Base-by-base conservation (phyloP, 1,140 invertebrate genomes). In the Prorops nasuta region DNA sequence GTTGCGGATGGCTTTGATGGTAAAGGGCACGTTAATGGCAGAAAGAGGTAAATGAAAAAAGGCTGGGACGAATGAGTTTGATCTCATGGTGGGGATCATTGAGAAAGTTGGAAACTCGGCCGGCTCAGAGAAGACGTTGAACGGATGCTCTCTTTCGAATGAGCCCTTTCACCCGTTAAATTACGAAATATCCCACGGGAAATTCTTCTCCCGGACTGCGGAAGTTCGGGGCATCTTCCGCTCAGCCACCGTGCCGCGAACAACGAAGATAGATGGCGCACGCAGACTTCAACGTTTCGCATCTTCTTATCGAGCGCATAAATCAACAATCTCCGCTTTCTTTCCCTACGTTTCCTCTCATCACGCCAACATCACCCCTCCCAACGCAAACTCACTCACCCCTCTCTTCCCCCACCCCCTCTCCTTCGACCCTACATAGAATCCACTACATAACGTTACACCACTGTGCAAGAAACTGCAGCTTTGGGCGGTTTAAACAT, bases 141-240 rank as follows among this genome's bases (percentile, higher is more conserved):
- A 28, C 10, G 24, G 24, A 28, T 28, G 24, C 24, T 28, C 24
- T 4, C 24, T 6, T 28, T 28, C 24, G 24, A 28, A 28, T 10
- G 22, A 50, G 49, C 49, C 49, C 49, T 58, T 53, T 51, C 52
- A 62, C 18, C 54, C 58, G 59, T 64, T 64, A 66, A 66, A 66
- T 63, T 67, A 53, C 60, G 45, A 63, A 63, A 58, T 63, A 67
- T 63, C 64, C 64, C 62, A 52, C 52, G 64, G 62, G 64, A 67
- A 67, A 67, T 67, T 67, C 49, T 56, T 57, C 24, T 44, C 32
- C 44, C 28, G 52, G 38, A 47, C 38, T 38, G 21, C 54, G 47
- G 40, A 56, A 60, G 54, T 55, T 60, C 38, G 39, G 42, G 44
- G 4, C 41, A 38, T 17, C 44, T 12, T 18, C 28, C 15, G 17